Base-by-base conservation (phyloP, 2,888 invertebrate species). In the Anoncus sp. region DNA sequence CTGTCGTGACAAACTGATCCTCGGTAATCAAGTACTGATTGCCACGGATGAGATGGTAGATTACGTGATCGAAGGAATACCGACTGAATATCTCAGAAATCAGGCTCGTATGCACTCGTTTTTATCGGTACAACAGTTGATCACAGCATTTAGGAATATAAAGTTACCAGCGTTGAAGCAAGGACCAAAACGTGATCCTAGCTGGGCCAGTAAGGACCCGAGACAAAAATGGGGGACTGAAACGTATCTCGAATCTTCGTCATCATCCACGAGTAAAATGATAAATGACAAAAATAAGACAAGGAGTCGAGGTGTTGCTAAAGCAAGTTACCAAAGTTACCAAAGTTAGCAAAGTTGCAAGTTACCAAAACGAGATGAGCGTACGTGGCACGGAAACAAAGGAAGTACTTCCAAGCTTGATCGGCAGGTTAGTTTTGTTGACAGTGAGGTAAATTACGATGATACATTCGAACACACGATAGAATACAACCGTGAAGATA, bases 31-130 rank as follows among this genome's bases (percentile, higher is more conserved):
- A 10, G 69, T 77, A 10, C 81, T 76, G 0, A 62, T 81, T 9
- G 55, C 60, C 9, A 57, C 43, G 1, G 73, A 70, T 10, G 78
- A 81, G 53, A 73, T 77, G 24, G 62, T 77, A n/a, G 81, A 81
- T 31, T 77, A 81, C 24, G 35, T 80, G 10, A 66, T 81, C n/a
- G 81, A 80, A 7, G 79, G 81, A 35, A 81, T 81, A 24, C 77
- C 81, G 4, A 55, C 60, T 16, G 60, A 71, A 7, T 5, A 60
- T n/a, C 45, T 81, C 7, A 59, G 49, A 40, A 60, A 80, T 20
- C 77, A 76, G 47, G 79, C 77, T 6, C 62, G 67, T 3, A 78
- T 81, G 67, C 60, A 69, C 16, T 59, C 62, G 9, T 79, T 79
- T 59, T 38, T 35, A 20, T 40, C 67, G 3, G 43, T 43, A 3